Evolutionary conservation across 2,113 vertebrate species (phyloP).

Genomic region (Erpornis zantholeuca): DNA sequence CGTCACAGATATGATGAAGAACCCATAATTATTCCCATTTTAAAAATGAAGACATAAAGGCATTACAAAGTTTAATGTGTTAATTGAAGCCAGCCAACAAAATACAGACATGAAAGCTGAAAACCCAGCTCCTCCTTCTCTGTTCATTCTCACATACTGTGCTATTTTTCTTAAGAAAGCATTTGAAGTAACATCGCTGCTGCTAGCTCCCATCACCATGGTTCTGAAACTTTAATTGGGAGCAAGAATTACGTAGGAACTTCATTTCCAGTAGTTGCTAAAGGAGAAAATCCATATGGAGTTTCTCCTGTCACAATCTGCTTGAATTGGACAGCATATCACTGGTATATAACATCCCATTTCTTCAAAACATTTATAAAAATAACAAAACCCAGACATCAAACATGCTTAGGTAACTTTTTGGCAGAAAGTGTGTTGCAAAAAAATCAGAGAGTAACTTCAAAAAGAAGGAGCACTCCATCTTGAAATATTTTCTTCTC

Average conservation of each 20-base stretch:
- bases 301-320: neutral
- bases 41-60: neutral
- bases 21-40: neutral
- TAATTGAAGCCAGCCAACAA: conserved; percentile 24
- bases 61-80: neutral
- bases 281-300: neutral
- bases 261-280: neutral
- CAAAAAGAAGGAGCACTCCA: neutral
- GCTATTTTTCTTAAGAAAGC: neutral
- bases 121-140: neutral
- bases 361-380: neutral
- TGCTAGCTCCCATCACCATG: neutral
- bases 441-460: neutral
- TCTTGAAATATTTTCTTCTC: neutral
- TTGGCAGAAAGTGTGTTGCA: neutral
- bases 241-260: neutral
- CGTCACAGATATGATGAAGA: neutral
- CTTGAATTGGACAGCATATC: neutral
- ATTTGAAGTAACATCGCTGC: neutral
- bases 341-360: neutral
- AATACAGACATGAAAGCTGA: neutral
- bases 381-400: neutral
- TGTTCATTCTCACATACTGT: neutral
- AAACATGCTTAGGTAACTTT: neutral
- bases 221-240: neutral